A percentile compares a stretch with the other conserved stretches of the same genome.
phyloP scores from a whole-genome alignment of 2,888 invertebrate genomes.

The Aphidoletes aphidimyza region DNA sequence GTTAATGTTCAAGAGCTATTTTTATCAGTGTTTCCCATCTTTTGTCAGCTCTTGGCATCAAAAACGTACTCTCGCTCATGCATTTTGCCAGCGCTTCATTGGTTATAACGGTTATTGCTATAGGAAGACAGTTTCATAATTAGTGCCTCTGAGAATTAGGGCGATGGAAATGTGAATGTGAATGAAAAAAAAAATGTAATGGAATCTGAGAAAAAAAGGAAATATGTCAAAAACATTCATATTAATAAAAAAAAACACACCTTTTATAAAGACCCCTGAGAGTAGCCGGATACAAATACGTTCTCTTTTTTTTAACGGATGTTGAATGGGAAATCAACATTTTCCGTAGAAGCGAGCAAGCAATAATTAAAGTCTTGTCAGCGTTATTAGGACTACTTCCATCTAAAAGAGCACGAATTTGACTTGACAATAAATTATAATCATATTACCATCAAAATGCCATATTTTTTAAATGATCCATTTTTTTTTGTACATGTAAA shows the following conservation, averaged over 20 bases:
- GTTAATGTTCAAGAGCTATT: neutral
- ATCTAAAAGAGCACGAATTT: neutral
- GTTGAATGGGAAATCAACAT: neutral
- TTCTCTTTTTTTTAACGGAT: too few species aligned
- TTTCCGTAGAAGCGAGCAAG: neutral
- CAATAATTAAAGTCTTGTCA: neutral
- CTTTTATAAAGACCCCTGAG: too few species aligned
- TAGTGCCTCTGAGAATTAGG: conserved; percentile 12
- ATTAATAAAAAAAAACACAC: neutral
- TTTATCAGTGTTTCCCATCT: neutral
- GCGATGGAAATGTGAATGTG: neutral
- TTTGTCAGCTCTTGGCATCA: neutral
- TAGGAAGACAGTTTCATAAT: neutral
- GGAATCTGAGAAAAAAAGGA: neutral
- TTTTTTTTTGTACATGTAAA: too few species aligned
- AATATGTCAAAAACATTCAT: neutral
- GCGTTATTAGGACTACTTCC: neutral
- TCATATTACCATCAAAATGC: neutral
- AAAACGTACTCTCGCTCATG: neutral
- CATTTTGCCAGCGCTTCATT: neutral
- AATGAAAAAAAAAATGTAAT: neutral
- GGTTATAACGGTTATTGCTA: neutral
- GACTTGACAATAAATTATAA: neutral
- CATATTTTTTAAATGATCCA: too few species aligned
- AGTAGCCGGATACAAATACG: too few species aligned